These are phyloP conservation scores for Adineta ricciae DNA, from an alignment of 2,888 invertebrate genomes.

Conservation along the genomic window DNA sequence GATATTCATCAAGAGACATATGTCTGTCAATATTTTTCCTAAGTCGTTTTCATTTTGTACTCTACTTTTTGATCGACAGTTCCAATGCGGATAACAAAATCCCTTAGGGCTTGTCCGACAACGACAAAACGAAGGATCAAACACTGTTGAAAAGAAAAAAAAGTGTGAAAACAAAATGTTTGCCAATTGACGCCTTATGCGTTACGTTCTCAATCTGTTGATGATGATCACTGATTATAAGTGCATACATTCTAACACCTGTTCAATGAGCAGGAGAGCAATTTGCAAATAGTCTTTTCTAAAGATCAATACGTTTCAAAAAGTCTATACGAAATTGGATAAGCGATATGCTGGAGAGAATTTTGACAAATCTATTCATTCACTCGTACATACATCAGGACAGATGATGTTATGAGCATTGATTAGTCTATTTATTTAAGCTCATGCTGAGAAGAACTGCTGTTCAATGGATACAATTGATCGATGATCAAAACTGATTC, in stretches of 20 bases:
- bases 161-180: constrained; percentile 15
- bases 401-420: background rate
- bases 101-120: background rate
- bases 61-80: background rate
- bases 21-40: background rate
- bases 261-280: background rate
- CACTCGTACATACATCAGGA: background rate
- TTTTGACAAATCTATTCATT: background rate
- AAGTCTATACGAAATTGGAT: background rate
- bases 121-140: constrained; percentile 3
- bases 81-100: background rate
- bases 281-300: background rate
- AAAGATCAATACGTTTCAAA: background rate
- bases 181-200: background rate
- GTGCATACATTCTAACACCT: background rate
- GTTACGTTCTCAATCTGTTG: constrained; percentile 21
- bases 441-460: constrained; percentile 7
- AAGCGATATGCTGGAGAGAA: background rate
- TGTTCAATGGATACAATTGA: constrained; percentile 20
- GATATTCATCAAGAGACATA: background rate
- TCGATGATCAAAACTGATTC: constrained; percentile 1
- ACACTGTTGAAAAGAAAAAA: background rate
- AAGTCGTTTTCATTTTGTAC: background rate
- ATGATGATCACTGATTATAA: background rate
- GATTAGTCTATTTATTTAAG: background rate